Conservation (phyloP, 2,888 invertebrate genomes). For the Trachelus iudaicus region DNA sequence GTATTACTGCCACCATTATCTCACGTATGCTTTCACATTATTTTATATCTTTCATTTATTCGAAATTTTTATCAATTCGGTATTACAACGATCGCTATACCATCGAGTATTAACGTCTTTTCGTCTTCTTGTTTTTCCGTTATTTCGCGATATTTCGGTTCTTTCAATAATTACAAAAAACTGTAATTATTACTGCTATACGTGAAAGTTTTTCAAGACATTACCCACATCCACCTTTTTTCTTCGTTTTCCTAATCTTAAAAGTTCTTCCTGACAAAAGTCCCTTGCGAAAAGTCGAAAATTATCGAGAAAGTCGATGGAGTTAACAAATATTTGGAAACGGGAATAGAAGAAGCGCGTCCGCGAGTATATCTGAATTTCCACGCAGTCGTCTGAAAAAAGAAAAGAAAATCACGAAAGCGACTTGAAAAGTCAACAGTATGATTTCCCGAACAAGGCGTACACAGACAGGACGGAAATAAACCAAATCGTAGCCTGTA, state of each 20-base stretch:
- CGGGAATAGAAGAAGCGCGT: neutral
- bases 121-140: neutral
- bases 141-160: too few species aligned
- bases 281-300: neutral
- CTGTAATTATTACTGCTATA: neutral
- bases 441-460: neutral
- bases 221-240: neutral
- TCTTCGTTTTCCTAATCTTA: neutral
- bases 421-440: slow-evolving; percentile 13
- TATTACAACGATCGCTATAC: neutral
- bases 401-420: slow-evolving; percentile 17
- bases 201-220: neutral
- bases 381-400: slow-evolving; percentile 12
- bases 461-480: slow-evolving; percentile 23
- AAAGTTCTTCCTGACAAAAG: neutral
- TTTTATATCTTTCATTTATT: slow-evolving; percentile 7
- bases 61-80: neutral
- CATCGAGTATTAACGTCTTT: neutral
- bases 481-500: slow-evolving; percentile 54
- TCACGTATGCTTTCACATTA: slow-evolving; percentile 17
- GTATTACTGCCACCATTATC: slow-evolving; percentile 17
- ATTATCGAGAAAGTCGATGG: slow-evolving; percentile 1
- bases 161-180: neutral
- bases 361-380: neutral
- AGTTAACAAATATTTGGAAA: slow-evolving; percentile 21